A percentile compares a stretch with the other conserved stretches of the same genome.
Conservation (phyloP, 2,888 invertebrate genomes). For the Dicranocentrus wangi region DNA sequence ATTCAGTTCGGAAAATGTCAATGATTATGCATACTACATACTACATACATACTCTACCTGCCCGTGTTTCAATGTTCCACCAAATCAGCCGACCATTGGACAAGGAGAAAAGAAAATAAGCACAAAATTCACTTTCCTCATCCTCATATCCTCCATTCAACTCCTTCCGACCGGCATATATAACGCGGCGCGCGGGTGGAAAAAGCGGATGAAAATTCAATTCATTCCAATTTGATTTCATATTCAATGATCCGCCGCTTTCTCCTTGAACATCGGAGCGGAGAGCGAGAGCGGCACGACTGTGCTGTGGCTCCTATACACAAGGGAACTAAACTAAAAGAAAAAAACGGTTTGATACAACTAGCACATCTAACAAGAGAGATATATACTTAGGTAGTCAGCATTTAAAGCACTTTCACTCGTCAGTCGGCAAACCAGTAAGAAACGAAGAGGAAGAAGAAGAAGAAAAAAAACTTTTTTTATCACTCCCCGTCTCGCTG, state of each 20-base stretch:
- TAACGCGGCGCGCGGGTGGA: not conserved
- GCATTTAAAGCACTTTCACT: constrained; percentile 30
- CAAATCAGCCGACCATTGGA: constrained; percentile 23
- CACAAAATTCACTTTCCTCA: constrained; percentile 8
- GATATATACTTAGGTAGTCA: not conserved
- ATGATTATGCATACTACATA: too few relatives aligned
- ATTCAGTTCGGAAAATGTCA: too few relatives aligned
- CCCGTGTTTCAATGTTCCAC: too few relatives aligned
- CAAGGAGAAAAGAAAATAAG: constrained; percentile 21
- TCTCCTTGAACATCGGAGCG: not conserved
- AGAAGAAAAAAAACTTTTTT: constrained; percentile 1
- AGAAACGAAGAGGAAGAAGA: too few relatives aligned
- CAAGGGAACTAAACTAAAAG: not conserved
- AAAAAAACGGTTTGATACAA: not conserved
- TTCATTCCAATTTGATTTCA: constrained; percentile 52
- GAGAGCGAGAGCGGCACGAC: too few relatives aligned
- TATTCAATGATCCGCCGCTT: constrained; percentile 53
- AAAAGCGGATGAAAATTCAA: constrained; percentile 50
- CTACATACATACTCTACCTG: too few relatives aligned
- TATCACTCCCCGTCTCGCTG: not conserved
- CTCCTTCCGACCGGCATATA: not conserved
- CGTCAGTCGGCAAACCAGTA: too few relatives aligned
- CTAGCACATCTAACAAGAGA: not conserved
- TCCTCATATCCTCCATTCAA: not conserved
- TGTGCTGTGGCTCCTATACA: too few relatives aligned